A percentile compares a stretch with the other conserved stretches of the same genome.
Conservation (phyloP, 2,888 invertebrate species). For the Podabrus alpinus region DNA sequence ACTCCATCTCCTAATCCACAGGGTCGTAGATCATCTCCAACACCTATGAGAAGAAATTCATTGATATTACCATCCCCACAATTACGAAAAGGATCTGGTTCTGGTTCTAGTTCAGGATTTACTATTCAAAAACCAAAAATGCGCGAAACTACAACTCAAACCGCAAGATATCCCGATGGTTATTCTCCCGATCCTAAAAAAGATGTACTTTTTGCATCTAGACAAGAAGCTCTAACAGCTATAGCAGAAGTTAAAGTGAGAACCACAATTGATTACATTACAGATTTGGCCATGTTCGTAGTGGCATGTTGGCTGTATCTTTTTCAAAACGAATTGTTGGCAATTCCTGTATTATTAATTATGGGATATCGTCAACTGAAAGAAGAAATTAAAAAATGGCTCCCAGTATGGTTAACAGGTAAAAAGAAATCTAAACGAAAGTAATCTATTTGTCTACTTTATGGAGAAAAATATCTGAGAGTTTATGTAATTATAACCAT, state of each 20-base stretch:
- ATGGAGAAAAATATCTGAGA: background rate
- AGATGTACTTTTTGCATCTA: constrained; percentile 32
- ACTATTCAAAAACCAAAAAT: constrained; percentile 40
- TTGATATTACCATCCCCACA: background rate
- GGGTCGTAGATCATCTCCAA: constrained; percentile 30
- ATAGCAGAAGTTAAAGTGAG: constrained; percentile 71
- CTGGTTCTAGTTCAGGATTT: background rate
- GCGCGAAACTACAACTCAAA: constrained; percentile 52
- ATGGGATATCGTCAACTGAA: constrained; percentile 78
- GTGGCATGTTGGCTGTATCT: constrained; percentile 82
- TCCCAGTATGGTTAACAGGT: constrained; percentile 63
- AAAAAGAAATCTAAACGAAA: constrained; percentile 33
- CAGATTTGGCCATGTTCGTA: constrained; percentile 73
- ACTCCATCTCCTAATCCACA: constrained; percentile 20
- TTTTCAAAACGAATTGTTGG: constrained; percentile 77
- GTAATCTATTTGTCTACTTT: background rate
- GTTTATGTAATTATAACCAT: background rate
- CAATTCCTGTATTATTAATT: constrained; percentile 76
- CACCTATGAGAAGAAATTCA: constrained; percentile 30
- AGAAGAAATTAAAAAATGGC: constrained; percentile 64
- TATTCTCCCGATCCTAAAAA: background rate
- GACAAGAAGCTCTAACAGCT: constrained; percentile 62
- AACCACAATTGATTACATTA: constrained; percentile 71
- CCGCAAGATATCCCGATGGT: constrained; percentile 37
- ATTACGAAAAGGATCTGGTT: constrained; percentile 6